phyloP scores from a whole-genome alignment of 2,113 vertebrate species.

The Chiloscyllium plagiosum region DNA sequence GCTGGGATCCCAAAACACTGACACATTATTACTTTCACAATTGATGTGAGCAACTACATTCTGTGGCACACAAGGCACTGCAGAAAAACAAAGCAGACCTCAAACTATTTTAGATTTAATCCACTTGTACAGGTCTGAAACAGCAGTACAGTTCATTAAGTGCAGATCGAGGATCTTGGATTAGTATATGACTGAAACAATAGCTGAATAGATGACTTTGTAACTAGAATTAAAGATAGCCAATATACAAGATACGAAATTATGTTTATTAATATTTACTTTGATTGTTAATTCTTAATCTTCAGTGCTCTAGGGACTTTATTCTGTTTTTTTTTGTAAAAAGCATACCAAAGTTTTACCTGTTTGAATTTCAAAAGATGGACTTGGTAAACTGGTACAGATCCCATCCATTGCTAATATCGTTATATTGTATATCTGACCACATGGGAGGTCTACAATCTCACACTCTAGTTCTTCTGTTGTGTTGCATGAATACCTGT shows the following conservation, averaged over 20 bases:
- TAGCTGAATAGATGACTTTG: background rate
- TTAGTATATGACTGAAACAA: background rate
- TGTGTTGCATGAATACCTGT: conserved; percentile 48
- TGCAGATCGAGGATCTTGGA: too few relatives aligned
- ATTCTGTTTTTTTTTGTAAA: background rate
- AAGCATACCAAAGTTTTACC: conserved; percentile 44
- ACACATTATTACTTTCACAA: conserved; percentile 49
- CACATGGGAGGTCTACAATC: conserved; percentile 51
- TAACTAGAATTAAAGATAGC: background rate
- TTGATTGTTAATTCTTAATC: background rate
- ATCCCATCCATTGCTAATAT: conserved; percentile 49
- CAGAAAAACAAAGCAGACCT: conserved; percentile 16
- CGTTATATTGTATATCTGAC: conserved; percentile 51
- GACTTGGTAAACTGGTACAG: conserved; percentile 53
- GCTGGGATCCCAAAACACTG: conserved; percentile 51
- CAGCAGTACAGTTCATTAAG: background rate
- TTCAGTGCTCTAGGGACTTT: background rate
- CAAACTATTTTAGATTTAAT: background rate
- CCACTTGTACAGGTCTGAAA: background rate
- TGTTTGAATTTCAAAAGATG: conserved; percentile 52
- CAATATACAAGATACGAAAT: background rate
- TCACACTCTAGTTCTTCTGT: conserved; percentile 47
- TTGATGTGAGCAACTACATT: conserved; percentile 43
- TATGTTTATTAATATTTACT: background rate
- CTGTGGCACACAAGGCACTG: conserved; percentile 61